phyloP scores from a whole-genome alignment of 2,113 vertebrate genomes.

The Burhinus bistriatus region DNA sequence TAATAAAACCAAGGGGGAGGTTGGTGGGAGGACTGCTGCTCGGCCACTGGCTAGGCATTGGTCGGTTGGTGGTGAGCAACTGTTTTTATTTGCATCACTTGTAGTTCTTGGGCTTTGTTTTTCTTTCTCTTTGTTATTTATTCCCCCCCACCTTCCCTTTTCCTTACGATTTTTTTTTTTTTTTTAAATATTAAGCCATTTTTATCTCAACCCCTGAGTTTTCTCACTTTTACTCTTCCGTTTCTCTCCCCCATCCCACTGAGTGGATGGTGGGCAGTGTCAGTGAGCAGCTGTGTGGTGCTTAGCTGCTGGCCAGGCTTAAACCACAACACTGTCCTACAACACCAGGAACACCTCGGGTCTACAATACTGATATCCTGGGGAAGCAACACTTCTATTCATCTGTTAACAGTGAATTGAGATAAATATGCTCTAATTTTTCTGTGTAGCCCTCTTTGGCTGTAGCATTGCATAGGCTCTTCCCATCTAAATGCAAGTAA shows the following conservation, averaged over 20 bases:
- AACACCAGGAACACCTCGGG: not conserved
- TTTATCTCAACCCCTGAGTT: not conserved
- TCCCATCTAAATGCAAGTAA: not conserved
- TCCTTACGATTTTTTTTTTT: not conserved
- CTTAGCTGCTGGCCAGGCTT: accelerated
- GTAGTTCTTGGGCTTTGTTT: not conserved
- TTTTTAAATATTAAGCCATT: not conserved
- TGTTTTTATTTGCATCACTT: not conserved
- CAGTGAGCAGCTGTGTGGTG: too few species aligned
- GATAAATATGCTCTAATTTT: not conserved
- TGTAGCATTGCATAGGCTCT: not conserved
- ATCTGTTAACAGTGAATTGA: not conserved
- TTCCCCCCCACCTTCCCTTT: too few species aligned
- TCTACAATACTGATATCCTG: not conserved
- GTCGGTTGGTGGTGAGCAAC: not conserved
- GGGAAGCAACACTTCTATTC: not conserved
- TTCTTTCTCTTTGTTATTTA: not conserved
- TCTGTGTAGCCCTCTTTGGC: not conserved
- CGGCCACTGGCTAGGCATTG: not conserved
- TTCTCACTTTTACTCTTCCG: not conserved
- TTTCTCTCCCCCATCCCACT: not conserved
- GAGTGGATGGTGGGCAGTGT: accelerated
- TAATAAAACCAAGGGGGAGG: not conserved
- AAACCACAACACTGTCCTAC: not conserved
- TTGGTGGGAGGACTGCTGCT: accelerated